Conservation (phyloP, 2,888 invertebrate genomes). For the Hemithea aestivaria region DNA sequence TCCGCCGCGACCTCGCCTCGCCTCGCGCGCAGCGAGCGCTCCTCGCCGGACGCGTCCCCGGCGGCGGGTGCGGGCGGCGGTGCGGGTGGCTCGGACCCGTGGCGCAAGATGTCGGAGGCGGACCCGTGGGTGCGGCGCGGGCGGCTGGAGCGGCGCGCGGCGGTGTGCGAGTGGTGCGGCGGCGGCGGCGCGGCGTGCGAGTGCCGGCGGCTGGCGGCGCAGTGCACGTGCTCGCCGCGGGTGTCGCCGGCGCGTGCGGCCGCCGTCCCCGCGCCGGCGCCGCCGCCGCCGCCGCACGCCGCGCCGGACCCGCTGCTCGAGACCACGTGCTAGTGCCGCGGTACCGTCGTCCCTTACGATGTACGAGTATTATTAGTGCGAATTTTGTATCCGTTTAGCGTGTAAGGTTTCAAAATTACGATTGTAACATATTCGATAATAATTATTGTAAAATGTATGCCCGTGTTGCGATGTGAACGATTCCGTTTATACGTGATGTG, state of each 20-base stretch:
- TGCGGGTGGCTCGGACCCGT: conserved; percentile 47
- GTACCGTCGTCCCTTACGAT: conserved; percentile 30
- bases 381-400: conserved; percentile 72
- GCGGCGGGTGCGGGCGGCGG: conserved; percentile 32
- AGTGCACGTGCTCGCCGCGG: conserved; percentile 44
- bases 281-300: conserved; percentile 21
- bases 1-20: conserved; percentile 37
- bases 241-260: conserved; percentile 39
- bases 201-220: conserved; percentile 41
- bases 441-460: conserved; percentile 36
- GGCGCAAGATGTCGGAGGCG: conserved; percentile 59
- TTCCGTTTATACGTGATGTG: conserved; percentile 48
- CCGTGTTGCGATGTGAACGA: conserved; percentile 51
- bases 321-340: conserved; percentile 56
- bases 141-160: conserved; percentile 31
- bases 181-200: conserved; percentile 48
- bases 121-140: conserved; percentile 40
- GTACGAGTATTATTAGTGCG: conserved; percentile 74
- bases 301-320: conserved; percentile 60
- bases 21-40: conserved; percentile 42
- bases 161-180: conserved; percentile 39
- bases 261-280: conserved; percentile 28
- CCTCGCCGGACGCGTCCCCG: conserved; percentile 46
- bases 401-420: conserved; percentile 72
- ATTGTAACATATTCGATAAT: conserved; percentile 59